Percentiles rank a stretch among this genome's conserved stretches.
These are phyloP conservation scores for Rallus limicola DNA, from an alignment of 2,113 vertebrate species.

Conservation along the genomic window DNA sequence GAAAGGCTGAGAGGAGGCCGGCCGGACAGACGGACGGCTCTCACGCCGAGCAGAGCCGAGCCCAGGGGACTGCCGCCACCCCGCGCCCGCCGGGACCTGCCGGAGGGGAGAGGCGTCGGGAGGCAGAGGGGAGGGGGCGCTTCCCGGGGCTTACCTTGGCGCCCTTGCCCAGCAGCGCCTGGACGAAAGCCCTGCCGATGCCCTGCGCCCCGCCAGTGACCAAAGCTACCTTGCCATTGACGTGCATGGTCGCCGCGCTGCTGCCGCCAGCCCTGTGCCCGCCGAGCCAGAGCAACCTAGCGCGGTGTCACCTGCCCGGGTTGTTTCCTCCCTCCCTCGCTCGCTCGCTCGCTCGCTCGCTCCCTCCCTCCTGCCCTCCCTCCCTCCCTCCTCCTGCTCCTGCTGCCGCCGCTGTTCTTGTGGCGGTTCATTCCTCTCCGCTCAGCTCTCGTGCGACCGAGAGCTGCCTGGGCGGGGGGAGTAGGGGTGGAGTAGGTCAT, in stretches of 20 bases:
- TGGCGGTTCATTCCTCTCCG: not conserved
- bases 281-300: not conserved
- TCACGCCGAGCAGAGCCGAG: not conserved
- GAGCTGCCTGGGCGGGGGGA: not conserved
- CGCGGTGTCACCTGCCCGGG: conserved; percentile 13
- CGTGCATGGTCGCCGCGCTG: conserved; percentile 78
- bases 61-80: not conserved
- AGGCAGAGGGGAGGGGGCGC: too few relatives aligned
- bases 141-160: conserved; percentile 79
- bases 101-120: not conserved
- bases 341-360: not conserved
- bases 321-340: not conserved
- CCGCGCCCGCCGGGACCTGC: too few relatives aligned
- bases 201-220: conserved; percentile 96
- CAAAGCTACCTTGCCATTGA: conserved; percentile 90
- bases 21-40: not conserved
- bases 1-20: not conserved
- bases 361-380: not conserved
- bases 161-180: conserved; percentile 83
- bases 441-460: not conserved
- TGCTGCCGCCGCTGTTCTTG: not conserved
- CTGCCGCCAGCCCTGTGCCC: not conserved
- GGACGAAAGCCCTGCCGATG: conserved; percentile 87
- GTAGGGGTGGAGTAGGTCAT: not conserved
- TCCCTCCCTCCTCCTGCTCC: not conserved